Conservation (phyloP, 2,888 invertebrate genomes). For the Lasioglossum malachurum region DNA sequence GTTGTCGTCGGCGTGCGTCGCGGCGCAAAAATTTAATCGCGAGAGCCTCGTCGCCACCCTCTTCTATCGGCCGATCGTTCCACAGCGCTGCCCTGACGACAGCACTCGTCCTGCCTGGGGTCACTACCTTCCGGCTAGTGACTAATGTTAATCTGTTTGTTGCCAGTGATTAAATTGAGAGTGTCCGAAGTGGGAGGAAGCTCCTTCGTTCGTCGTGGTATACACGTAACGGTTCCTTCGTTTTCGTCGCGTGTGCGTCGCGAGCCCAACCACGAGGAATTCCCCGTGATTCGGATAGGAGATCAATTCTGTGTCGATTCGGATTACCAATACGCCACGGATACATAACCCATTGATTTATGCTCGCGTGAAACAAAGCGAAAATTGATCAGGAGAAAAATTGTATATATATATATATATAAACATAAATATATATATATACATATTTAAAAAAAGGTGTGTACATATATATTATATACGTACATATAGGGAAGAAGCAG, state of each 20-base stretch:
- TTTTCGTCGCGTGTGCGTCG: slow-evolving; percentile 53
- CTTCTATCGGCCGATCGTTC: slow-evolving; percentile 65
- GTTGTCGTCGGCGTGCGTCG: slow-evolving; percentile 64
- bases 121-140: slow-evolving; percentile 74
- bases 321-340: slow-evolving; percentile 16
- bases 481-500: slow-evolving; percentile 7
- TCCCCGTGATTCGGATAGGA: slow-evolving; percentile 36
- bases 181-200: slow-evolving; percentile 61
- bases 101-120: slow-evolving; percentile 71
- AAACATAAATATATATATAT: slow-evolving; percentile 5
- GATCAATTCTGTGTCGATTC: slow-evolving; percentile 35
- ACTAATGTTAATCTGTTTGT: slow-evolving; percentile 73
- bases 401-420: not conserved
- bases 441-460: not conserved
- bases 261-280: slow-evolving; percentile 32
- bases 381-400: slow-evolving; percentile 8
- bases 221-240: slow-evolving; percentile 64
- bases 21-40: slow-evolving; percentile 75
- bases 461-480: not conserved
- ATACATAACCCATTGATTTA: slow-evolving; percentile 43
- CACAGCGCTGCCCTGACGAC: slow-evolving; percentile 74
- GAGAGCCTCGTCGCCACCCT: slow-evolving; percentile 70
- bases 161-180: slow-evolving; percentile 67
- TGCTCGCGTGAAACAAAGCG: slow-evolving; percentile 29
- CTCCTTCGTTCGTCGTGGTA: slow-evolving; percentile 53